Evolutionary conservation across 1,140 invertebrate species (phyloP), one percentile per base, ranked within the genome.

Genomic region (Drosophila murphyi): DNA sequence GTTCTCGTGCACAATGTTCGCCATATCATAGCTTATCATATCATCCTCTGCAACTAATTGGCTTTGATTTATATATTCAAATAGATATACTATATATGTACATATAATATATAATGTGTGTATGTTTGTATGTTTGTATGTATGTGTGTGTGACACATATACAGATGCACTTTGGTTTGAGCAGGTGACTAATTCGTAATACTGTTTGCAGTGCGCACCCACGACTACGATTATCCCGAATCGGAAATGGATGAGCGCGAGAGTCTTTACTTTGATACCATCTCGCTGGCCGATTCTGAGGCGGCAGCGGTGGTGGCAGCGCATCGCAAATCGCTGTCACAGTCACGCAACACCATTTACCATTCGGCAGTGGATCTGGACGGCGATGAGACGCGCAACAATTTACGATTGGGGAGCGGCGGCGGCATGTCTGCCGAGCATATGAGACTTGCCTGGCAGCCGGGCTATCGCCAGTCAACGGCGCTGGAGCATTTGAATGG

Each of bases 171-270:
- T 32, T 55, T 12, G 39, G 51, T 35, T 28, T 5, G 29, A 32
- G 2, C 51, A 51, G 57, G 2, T 34, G 43, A 82, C 68, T 86
- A 82, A 86, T 78, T n/a, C 6, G 34, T 20, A 65, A 39, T 71
- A 62, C 43, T 57, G 52, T 65, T 89, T 88, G 45, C 83, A 92
- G 91, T 92, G 59, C 91, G 91, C 54, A 92, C 91, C 73, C 76
- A 92, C 89, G 91, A 92, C 54, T 90, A 91, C 87, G 82, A 88
- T 39, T 92, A 91, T 75, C 82, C 91, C 71, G 82, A 86, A 70
- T 92, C 92, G 68, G 91, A 92, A 63, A 92, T 92, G 91, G 91
- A 92, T 68, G 91, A 92, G 67, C 82, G 91, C 52, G 91, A 92
- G 59, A 92, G 91, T 71, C 69, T 92, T 5, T 92, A 92, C 43